Conservation (phyloP, 2,113 vertebrate genomes). For the Ceyx margarethae region DNA sequence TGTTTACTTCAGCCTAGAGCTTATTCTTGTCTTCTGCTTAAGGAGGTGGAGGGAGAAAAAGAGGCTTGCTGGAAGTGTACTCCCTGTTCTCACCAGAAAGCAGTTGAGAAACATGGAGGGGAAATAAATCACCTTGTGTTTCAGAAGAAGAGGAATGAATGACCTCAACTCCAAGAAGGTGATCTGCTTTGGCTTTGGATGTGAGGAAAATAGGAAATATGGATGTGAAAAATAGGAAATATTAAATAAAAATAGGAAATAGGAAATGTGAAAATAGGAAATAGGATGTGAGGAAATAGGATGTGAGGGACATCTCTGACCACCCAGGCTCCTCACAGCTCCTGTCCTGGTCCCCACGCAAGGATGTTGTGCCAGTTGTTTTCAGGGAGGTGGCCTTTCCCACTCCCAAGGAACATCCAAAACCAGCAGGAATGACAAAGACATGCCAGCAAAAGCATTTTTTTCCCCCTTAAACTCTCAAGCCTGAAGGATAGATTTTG, state of each 20-base stretch:
- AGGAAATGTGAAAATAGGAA: too few relatives aligned
- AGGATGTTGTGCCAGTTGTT: fast-evolving
- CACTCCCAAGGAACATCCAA: neutral
- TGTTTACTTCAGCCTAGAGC: neutral
- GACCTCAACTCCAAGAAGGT: neutral
- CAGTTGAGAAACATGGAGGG: neutral
- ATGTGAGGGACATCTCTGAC: fast-evolving
- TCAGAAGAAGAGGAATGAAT: neutral
- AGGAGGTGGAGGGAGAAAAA: neutral
- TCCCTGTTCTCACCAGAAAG: neutral
- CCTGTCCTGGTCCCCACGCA: fast-evolving
- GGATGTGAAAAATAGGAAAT: too few relatives aligned
- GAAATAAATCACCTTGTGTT: neutral
- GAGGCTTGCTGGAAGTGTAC: neutral
- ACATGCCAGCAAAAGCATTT: neutral
- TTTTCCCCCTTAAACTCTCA: neutral
- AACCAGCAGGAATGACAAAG: neutral
- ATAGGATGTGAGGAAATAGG: too few relatives aligned
- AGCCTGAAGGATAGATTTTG: neutral
- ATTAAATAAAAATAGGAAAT: too few relatives aligned
- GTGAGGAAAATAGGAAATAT: too few relatives aligned
- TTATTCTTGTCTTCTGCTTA: neutral
- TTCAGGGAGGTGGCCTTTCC: neutral
- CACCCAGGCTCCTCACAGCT: neutral
- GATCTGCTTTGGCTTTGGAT: neutral